Evolutionary conservation across 2,888 invertebrate genomes (phyloP).

Genomic region (Calameuta pallipes): DNA sequence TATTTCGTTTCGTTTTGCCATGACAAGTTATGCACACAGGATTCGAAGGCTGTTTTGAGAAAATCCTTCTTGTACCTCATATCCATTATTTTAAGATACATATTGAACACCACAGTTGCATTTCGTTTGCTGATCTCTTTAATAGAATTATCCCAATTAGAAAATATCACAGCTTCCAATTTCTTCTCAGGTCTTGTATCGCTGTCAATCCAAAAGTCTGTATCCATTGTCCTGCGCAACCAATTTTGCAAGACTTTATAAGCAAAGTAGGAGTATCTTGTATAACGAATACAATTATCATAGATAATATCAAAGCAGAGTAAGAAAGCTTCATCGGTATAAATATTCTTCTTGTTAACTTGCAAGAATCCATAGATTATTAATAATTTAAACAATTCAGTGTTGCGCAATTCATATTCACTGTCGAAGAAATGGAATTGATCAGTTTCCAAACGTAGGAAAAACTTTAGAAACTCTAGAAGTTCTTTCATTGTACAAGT

Average conservation of each 20-base stretch:
- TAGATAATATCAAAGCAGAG: constrained; percentile 58
- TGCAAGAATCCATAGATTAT: constrained; percentile 52
- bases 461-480: constrained; percentile 27
- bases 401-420: constrained; percentile 32
- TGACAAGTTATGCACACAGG: constrained; percentile 58
- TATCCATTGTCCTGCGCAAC: constrained; percentile 65
- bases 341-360: constrained; percentile 32
- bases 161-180: constrained; percentile 69
- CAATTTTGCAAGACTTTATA: constrained; percentile 68
- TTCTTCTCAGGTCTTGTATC: constrained; percentile 62
- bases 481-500: constrained; percentile 20
- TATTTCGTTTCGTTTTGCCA: constrained; percentile 74
- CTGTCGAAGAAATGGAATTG: constrained; percentile 34
- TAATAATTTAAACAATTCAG: constrained; percentile 46
- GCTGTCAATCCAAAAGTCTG: constrained; percentile 57
- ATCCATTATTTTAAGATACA: constrained; percentile 58
- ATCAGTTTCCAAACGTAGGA: constrained; percentile 30
- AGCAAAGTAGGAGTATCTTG: constrained; percentile 68
- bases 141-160: constrained; percentile 74
- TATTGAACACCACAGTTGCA: constrained; percentile 64
- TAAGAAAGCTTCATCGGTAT: constrained; percentile 47
- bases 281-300: constrained; percentile 68
- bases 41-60: constrained; percentile 48
- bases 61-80: constrained; percentile 47
- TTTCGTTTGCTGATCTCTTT: constrained; percentile 71